These are phyloP conservation scores for Nothobranchius furzeri DNA, from an alignment of 2,113 vertebrate genomes.

Conservation along the genomic window DNA sequence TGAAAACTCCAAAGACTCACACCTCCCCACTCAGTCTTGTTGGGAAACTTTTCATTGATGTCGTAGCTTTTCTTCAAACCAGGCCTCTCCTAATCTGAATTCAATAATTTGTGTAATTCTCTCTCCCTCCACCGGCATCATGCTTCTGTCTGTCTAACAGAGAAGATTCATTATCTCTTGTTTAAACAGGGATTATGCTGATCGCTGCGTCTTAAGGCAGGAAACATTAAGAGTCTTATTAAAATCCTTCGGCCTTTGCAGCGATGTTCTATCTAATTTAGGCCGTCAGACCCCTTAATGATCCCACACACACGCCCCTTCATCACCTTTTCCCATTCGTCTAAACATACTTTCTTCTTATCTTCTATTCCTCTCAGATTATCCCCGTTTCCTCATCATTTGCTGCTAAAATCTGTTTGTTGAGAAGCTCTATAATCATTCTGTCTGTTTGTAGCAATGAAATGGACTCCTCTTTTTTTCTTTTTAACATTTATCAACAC, in stretches of 20 bases:
- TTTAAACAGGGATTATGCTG: constrained; percentile 83
- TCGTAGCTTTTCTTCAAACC: constrained; percentile 73
- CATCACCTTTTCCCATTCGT: constrained; percentile 33
- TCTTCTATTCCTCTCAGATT: constrained; percentile 20
- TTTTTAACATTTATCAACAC: not conserved
- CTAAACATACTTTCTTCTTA: constrained; percentile 24
- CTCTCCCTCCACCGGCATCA: constrained; percentile 53
- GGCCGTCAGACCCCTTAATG: constrained; percentile 31
- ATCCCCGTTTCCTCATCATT: constrained; percentile 35
- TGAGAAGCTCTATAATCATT: not conserved
- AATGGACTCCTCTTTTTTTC: not conserved
- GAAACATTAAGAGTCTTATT: constrained; percentile 81
- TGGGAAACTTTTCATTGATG: constrained; percentile 69
- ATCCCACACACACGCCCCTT: constrained; percentile 4
- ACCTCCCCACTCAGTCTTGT: constrained; percentile 10
- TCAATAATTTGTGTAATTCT: constrained; percentile 77
- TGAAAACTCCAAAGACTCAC: not conserved
- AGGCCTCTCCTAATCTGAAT: constrained; percentile 78
- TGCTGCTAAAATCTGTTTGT: constrained; percentile 32
- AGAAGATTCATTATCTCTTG: constrained; percentile 82
- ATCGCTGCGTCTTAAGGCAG: constrained; percentile 72
- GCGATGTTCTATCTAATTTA: constrained; percentile 69
- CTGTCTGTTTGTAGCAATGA: not conserved
- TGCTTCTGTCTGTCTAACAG: constrained; percentile 55
- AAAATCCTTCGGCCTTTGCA: constrained; percentile 74